Conservation (phyloP, 1,140 invertebrate species). For the Oryctes rhinoceros region DNA sequence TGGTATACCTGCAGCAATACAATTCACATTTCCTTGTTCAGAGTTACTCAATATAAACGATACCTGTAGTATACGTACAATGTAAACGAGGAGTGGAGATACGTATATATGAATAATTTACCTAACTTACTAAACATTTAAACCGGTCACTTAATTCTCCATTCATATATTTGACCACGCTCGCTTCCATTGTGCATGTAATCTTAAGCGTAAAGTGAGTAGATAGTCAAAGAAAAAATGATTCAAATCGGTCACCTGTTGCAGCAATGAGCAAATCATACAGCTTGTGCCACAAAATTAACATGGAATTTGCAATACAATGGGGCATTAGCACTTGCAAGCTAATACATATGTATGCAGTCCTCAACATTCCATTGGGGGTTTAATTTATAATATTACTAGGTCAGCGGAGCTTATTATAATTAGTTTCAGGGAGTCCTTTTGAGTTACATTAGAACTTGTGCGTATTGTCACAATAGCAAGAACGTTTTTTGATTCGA, state of each 20-base stretch:
- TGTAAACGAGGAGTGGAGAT: not conserved
- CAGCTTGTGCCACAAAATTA: constrained; percentile 55
- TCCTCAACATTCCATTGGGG: constrained; percentile 42
- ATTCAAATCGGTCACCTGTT: constrained; percentile 55
- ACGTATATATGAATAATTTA: constrained; percentile 17
- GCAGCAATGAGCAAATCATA: constrained; percentile 54
- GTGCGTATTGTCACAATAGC: not conserved
- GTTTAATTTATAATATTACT: constrained; percentile 42
- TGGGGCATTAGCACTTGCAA: constrained; percentile 57
- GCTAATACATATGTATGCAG: constrained; percentile 59
- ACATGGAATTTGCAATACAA: constrained; percentile 61
- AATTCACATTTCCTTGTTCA: too few relatives aligned
- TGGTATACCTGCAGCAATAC: too few relatives aligned
- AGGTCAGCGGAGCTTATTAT: constrained; percentile 36
- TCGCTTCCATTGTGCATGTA: not conserved
- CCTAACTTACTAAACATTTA: not conserved
- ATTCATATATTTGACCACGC: constrained; percentile 26
- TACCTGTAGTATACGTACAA: too few relatives aligned
- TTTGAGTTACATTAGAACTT: not conserved
- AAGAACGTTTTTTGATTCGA: not conserved
- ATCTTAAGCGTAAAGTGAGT: constrained; percentile 25
- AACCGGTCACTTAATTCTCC: not conserved
- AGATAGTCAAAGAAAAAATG: constrained; percentile 37
- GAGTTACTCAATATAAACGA: too few relatives aligned
- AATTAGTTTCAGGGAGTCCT: not conserved